Evolutionary conservation across 2,113 vertebrate genomes (phyloP), one percentile per base, ranked within the genome.

Genomic region (Pipra filicauda): DNA sequence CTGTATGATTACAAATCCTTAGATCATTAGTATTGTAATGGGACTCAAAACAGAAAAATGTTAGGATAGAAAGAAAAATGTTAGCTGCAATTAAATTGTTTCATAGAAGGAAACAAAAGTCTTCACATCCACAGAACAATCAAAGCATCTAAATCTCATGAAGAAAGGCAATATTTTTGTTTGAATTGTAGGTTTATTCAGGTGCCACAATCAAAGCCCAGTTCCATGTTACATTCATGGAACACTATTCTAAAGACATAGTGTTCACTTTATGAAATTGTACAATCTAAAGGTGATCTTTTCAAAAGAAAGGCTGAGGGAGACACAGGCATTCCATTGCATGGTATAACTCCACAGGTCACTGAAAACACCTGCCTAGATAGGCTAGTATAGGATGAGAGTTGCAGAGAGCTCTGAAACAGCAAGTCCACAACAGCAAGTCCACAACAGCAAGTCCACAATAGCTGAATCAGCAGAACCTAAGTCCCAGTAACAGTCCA

Each of bases 381-480:
- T 39, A 94, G 58, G 46, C 26, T 43, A 79, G 30, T 27, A 57
- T 21, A 39, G n/a, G 28, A 57, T 70, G 22, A 69, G 43, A 72
- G 28, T 2, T 2, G 1, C 82, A 79, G 66, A 82, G 48, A 87
- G 15, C 23, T 74, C 74, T 92, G 92, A 91, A 92, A 79, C 59
- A 84, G 89, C 89, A 85, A 44, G 48, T 59, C 33, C 62, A 35
- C 61, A 23, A 15, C 33, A 79, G 52, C 35, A 76, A 27, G 72
- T 66, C 59, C 62, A 35, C 61, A 23, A 15, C 33, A 79, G 52
- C 35, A 76, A 27, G 72, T 66, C 59, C n/a, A n/a, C n/a, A n/a
- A 35, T 4, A 74, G 46, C 86, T 96, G 89, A 46, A 76, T 90
- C 66, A 95, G 65, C 85, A 90, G 62, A 91, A 90, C 58, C 54